Base-by-base conservation (phyloP, 2,888 invertebrate species). In the Dendrolimus houi region DNA sequence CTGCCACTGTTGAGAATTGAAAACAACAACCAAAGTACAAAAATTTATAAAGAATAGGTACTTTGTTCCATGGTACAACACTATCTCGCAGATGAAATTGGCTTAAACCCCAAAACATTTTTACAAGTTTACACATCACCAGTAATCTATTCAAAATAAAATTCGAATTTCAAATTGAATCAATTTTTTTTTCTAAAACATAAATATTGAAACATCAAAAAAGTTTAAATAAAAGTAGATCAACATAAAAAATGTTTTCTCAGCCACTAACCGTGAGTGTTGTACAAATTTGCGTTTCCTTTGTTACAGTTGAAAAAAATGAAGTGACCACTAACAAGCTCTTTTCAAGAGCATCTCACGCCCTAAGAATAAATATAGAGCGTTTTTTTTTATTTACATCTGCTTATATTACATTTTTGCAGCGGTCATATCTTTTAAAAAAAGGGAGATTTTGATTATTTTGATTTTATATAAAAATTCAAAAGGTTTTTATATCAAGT, bases 271-370 rank as follows among this genome's bases (percentile, higher is more conserved):
- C 57, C 55, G 62, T 59, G 69, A 74, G 74, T 71, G 77, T 65
- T 75, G 62, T 71, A 76, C 80, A 83, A 83, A 83, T 82, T 82
- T 78, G 67, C 72, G 58, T 65, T 63, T 56, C 70, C 71, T 67
- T 80, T 77, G 74, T 79, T 68, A 55, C 41, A 60, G 8, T 12
- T 56, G 14, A 63, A 68, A 67, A 68, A 62, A 69, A 66, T 62
- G 56, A 58, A 73, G 63, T 83, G 82, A 79, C 82, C 83, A 69
- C 80, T 83, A 85, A 83, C 82, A 74, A 81, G 82, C 68, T 62
- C 64, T 65, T 63, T 63, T 65, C 61, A 67, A 67, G 70, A 68
- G 57, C 65, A 68, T 79, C 75, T 76, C 80, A 81, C 79, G 77
- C 79, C 81, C 69, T 13, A 55, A 57, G 61, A 65, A 68, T 67